Evolutionary conservation across 2,113 vertebrate species (phyloP).

Genomic region (Serilophus lunatus): DNA sequence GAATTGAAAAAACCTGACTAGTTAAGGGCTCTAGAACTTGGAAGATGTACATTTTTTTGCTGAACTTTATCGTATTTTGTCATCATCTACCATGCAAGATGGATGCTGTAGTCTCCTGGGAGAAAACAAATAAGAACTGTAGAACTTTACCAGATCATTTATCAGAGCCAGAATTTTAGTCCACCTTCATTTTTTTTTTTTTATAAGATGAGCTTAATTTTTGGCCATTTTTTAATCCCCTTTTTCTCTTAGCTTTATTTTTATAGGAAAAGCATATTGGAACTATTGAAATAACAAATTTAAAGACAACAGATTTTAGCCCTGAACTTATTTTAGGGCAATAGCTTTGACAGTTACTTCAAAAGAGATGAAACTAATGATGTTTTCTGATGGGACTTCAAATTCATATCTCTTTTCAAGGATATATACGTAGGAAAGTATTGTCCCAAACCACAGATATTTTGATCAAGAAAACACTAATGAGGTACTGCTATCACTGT

Average conservation of each 20-base stretch:
- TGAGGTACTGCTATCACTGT: background rate
- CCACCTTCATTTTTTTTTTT: background rate
- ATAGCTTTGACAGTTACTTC: rapidly evolving
- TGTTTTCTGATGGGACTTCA: background rate
- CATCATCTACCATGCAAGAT: background rate
- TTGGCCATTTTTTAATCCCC: background rate
- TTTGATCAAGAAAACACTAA: background rate
- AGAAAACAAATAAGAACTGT: background rate
- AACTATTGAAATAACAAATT: background rate
- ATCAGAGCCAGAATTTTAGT: background rate
- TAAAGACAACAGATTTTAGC: background rate
- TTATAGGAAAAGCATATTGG: background rate
- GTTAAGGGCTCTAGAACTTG: background rate
- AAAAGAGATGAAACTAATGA: background rate
- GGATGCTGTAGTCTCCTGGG: background rate
- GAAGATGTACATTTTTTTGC: background rate
- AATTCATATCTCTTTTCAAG: background rate
- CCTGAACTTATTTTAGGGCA: background rate
- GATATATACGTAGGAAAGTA: background rate
- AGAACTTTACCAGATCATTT: background rate
- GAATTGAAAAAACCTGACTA: background rate
- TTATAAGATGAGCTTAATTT: background rate
- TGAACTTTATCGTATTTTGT: background rate
- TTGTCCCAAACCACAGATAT: background rate
- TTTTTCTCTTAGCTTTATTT: background rate